Base-by-base conservation (phyloP, 2,888 invertebrate species). In the Diarsia dahlii region DNA sequence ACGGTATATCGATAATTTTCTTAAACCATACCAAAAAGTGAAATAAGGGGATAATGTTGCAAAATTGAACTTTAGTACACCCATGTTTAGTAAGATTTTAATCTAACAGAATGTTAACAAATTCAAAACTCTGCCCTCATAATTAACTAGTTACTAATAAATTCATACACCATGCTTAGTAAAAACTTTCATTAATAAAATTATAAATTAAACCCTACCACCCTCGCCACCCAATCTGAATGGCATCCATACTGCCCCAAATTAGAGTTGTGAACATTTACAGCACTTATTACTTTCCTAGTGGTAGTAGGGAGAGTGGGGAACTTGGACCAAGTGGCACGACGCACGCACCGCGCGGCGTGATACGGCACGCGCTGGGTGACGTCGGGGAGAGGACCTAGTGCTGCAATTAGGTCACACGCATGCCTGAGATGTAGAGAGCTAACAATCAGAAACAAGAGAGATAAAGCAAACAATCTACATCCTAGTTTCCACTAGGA, bases 281-380 rank as follows among this genome's bases (percentile, higher is more conserved):
- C 66, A 71, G 71, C 74, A 74, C 73, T 85, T 86, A 82, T 50
- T 54, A 34, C 20, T 34, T 20, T 63, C 48, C 9, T 23, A n/a
- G 60, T 2, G 46, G 64, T 18, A 15, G 64, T 18, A 15, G 45
- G 54, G 39, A 20, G 79, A 48, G 78, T 39, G 39, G 58, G 46
- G 28, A 18, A 18, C 28, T 28, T 58, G 28, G 15, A 13, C n/a
- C 64, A 46, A 70, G 86, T 72, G 86, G 39, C 45, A 10, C 52
- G 58, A 15, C 34, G 45, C 89, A 87, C 88, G 84, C 89, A 87
- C 77, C 58, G 65, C 62, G 76, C 76, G 62, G 64, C 72, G 85
- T 74, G 89, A 88, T 88, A 88, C 76, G 85, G 88, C 88, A 88
- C 89, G 88, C 89, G 74, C 76, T 52, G n/a, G 66, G 75, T 66